Evolutionary conservation across 2,888 invertebrate genomes (phyloP).

Genomic region (Elegia similella): DNA sequence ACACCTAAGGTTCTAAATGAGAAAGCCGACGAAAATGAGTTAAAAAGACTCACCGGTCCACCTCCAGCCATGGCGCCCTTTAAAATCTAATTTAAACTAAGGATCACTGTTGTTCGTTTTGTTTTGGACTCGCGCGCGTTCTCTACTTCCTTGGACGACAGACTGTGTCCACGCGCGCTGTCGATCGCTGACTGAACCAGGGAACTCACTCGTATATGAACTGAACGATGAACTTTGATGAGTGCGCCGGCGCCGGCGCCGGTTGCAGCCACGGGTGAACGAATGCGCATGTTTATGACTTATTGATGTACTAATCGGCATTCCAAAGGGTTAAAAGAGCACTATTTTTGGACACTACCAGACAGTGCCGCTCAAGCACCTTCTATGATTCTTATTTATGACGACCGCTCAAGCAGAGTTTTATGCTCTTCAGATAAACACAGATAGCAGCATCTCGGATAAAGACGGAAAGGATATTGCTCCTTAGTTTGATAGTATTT

Average conservation of each 20-base stretch:
- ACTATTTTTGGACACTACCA: conserved; percentile 59
- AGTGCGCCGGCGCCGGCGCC: conserved; percentile 44
- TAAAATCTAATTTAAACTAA: conserved; percentile 67
- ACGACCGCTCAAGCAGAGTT: conserved; percentile 12
- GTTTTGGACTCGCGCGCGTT: conserved; percentile 37
- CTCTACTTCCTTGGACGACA: conserved; percentile 39
- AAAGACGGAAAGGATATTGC: conserved; percentile 16
- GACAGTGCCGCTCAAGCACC: conserved; percentile 34
- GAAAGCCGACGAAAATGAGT: conserved; percentile 20
- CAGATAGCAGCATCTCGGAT: conserved; percentile 19
- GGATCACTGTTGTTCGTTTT: conserved; percentile 62
- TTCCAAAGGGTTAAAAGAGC: conserved; percentile 54
- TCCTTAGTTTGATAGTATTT: conserved; percentile 8
- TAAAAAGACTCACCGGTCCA: conserved; percentile 54
- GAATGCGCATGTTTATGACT: conserved; percentile 51
- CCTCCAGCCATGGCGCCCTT: conserved; percentile 57
- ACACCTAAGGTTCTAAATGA: conserved; percentile 15
- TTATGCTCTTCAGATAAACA: conserved; percentile 18
- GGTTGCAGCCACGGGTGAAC: conserved; percentile 37
- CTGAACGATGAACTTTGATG: conserved; percentile 60
- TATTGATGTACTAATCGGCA: conserved; percentile 51
- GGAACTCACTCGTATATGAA: conserved; percentile 28
- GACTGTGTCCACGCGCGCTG: conserved; percentile 55
- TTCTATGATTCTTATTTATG: conserved; percentile 18
- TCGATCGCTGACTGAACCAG: conserved; percentile 56